Percentiles rank a stretch among this genome's conserved stretches.
Conservation (phyloP, 2,797 vertebrate genomes). For the Phyllotis vaccarum region DNA sequence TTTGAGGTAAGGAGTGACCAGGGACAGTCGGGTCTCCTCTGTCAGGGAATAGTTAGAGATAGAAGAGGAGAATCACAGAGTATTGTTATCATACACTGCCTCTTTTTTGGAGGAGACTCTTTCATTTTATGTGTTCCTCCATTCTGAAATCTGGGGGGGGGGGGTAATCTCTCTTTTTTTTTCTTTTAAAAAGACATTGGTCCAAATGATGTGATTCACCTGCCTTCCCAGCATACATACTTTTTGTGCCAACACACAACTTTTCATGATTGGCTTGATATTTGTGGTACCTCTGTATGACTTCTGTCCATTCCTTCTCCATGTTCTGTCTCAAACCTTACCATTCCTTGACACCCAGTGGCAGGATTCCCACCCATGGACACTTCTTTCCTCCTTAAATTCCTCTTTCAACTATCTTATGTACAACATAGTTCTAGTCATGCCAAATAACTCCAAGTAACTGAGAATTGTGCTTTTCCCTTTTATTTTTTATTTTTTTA, state of each 20-base stretch:
- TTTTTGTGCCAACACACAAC: not conserved
- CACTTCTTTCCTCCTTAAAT: not conserved
- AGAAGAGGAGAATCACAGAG: not conserved
- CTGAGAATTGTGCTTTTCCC: too few species aligned
- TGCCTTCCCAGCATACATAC: not conserved
- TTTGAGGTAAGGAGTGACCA: constrained; percentile 28
- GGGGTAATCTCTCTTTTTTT: too few species aligned
- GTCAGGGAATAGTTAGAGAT: not conserved
- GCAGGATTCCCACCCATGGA: not conserved
- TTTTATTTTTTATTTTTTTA: too few species aligned
- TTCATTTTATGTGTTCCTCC: constrained; percentile 31
- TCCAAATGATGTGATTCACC: not conserved
- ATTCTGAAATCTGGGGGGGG: not conserved
- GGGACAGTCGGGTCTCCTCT: not conserved
- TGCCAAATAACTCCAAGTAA: constrained; percentile 26
- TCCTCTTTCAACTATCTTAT: constrained; percentile 51
- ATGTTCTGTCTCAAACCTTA: not conserved
- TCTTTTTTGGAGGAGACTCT: constrained; percentile 23
- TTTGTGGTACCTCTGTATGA: not conserved
- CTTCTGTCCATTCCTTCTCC: constrained; percentile 21
- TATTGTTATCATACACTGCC: not conserved
- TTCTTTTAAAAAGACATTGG: not conserved
- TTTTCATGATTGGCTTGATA: not conserved
- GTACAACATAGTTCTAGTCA: not conserved
- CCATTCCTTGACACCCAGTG: not conserved